phyloP scores from a whole-genome alignment of 2,888 invertebrate genomes.

The Pycnomerus fuliginosus region DNA sequence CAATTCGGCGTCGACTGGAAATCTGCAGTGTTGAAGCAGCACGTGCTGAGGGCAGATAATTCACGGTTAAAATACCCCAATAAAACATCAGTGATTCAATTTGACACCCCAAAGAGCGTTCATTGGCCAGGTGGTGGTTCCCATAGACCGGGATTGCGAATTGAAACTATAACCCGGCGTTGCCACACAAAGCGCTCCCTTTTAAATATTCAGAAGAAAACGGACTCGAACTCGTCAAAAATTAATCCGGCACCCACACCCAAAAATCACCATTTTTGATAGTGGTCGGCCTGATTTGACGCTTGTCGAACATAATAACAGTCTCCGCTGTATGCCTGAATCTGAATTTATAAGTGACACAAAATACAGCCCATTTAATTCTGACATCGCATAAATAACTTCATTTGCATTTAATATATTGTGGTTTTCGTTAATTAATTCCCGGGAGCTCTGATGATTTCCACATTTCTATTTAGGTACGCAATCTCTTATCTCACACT shows the following conservation, averaged over 20 bases:
- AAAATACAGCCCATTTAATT: constrained; percentile 9
- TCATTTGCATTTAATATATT: constrained; percentile 8
- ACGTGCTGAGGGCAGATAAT: constrained; percentile 30
- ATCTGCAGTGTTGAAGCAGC: constrained; percentile 19
- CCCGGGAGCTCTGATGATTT: too few species aligned
- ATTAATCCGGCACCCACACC: too few species aligned
- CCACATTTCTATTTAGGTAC: too few species aligned
- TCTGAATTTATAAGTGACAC: constrained; percentile 13
- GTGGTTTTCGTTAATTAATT: constrained; percentile 1
- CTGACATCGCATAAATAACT: constrained; percentile 9
- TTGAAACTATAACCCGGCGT: constrained; percentile 22
- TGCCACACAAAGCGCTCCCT: constrained; percentile 9
- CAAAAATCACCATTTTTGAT: constrained; percentile 9
- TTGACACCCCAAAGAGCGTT: constrained; percentile 51
- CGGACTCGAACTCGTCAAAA: too few species aligned
- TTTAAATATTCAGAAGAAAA: too few species aligned
- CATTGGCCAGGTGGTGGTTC: constrained; percentile 50
- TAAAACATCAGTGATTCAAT: constrained; percentile 52
- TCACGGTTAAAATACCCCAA: constrained; percentile 52
- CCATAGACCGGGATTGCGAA: constrained; percentile 32
- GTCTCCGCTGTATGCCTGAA: constrained; percentile 5
- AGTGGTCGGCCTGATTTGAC: constrained; percentile 6
- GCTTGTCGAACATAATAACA: constrained; percentile 9
- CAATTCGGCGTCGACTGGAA: too few species aligned
- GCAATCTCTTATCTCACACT: too few species aligned